Evolutionary conservation across 1,140 invertebrate genomes (phyloP).

Genomic region (Gryon sp.): DNA sequence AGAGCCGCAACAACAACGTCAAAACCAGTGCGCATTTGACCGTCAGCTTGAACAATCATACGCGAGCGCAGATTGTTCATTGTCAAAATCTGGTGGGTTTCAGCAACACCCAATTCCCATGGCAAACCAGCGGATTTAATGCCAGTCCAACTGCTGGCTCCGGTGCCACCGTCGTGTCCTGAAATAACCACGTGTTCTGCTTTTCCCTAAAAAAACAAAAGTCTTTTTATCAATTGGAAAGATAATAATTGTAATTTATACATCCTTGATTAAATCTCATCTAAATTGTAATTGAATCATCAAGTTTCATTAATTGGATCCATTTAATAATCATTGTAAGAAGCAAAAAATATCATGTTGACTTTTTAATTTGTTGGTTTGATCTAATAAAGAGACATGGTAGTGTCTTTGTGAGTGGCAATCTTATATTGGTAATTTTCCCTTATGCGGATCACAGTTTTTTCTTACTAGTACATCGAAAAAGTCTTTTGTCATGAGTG

Average conservation of each 20-base stretch:
- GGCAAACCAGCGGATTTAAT: slow-evolving; percentile 97
- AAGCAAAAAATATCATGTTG: too few species aligned
- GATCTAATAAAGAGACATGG: too few species aligned
- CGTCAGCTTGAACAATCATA: slow-evolving; percentile 96
- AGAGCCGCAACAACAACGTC: slow-evolving; percentile 98
- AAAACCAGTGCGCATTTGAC: slow-evolving; percentile 95
- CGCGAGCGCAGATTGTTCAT: slow-evolving; percentile 97
- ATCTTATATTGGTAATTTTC: too few species aligned
- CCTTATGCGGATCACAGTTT: too few species aligned
- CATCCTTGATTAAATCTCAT: too few species aligned
- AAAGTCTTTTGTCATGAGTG: too few species aligned
- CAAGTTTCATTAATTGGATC: slow-evolving; percentile 20
- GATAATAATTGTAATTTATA: too few species aligned
- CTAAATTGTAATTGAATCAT: slow-evolving; percentile 35
- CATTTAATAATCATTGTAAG: slow-evolving; percentile 10
- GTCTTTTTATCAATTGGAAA: too few species aligned
- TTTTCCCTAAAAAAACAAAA: slow-evolving; percentile 86
- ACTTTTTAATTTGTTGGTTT: too few species aligned
- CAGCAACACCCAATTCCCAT: slow-evolving; percentile 98
- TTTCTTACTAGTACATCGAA: too few species aligned
- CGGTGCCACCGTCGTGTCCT: slow-evolving; percentile 98
- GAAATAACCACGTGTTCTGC: slow-evolving; percentile 99
- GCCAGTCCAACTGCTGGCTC: slow-evolving; percentile 98
- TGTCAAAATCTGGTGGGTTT: slow-evolving; percentile 98
- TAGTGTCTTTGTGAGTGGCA: too few species aligned